Percentiles rank a stretch among this genome's conserved stretches.
phyloP scores from a whole-genome alignment of 2,113 vertebrate genomes.

The Callipepla squamata region DNA sequence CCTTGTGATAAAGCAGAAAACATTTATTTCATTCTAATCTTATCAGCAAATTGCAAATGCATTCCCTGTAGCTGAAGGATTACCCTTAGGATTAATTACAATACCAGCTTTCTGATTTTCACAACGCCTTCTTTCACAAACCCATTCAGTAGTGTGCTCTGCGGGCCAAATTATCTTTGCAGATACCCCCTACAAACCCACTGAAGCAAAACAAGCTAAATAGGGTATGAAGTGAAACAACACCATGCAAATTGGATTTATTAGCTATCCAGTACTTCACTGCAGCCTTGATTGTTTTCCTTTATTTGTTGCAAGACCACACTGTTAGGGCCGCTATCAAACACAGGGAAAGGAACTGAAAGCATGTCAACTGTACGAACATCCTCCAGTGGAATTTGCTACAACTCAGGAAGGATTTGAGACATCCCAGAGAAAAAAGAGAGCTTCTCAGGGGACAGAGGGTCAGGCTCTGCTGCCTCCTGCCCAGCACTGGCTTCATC shows the following conservation, averaged over 20 bases:
- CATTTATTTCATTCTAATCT: conserved; percentile 1
- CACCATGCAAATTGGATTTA: not conserved
- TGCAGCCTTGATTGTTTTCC: not conserved
- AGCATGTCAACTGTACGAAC: not conserved
- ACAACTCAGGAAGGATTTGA: conserved; percentile 39
- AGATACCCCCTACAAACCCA: not conserved
- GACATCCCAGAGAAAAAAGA: conserved; percentile 32
- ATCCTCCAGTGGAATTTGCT: not conserved
- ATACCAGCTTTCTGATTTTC: conserved; percentile 16
- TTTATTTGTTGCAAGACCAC: not conserved
- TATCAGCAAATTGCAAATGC: conserved; percentile 12
- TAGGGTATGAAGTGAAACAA: not conserved
- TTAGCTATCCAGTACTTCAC: not conserved
- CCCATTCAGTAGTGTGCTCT: conserved; percentile 1
- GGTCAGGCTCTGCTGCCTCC: not conserved
- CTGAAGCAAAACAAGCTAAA: conserved; percentile 6
- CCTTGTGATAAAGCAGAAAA: not conserved
- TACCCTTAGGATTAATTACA: conserved; percentile 41
- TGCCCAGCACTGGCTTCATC: not conserved
- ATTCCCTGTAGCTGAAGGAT: not conserved
- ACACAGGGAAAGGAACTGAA: conserved; percentile 2
- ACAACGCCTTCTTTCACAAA: not conserved
- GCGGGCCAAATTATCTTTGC: not conserved
- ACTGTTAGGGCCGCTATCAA: not conserved
- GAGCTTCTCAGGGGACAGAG: not conserved